Evolutionary conservation across 2,888 invertebrate species (phyloP).

Genomic region (Cheilosia soror): DNA sequence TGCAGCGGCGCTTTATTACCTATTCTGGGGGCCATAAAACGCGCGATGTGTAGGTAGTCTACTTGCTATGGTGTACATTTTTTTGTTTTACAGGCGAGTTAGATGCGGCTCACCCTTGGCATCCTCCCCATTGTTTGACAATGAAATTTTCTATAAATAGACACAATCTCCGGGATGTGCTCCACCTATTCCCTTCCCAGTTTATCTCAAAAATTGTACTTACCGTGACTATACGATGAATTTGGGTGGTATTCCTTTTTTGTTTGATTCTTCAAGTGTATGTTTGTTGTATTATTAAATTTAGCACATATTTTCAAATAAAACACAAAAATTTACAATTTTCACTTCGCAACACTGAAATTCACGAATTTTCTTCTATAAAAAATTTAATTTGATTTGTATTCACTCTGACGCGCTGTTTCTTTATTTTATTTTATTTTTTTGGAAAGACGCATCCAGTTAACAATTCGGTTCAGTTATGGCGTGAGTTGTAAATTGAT

Average conservation of each 20-base stretch:
- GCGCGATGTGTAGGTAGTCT: constrained; percentile 13
- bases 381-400: constrained; percentile 12
- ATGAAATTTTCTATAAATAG: constrained; percentile 63
- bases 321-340: constrained; percentile 18
- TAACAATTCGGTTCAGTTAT: constrained; percentile 5
- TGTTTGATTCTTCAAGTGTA: neutral
- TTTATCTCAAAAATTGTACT: constrained; percentile 32
- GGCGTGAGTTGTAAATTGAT: constrained; percentile 41
- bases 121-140: constrained; percentile 15
- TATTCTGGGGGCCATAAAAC: constrained; percentile 20
- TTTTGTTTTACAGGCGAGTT: neutral
- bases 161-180: constrained; percentile 55
- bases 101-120: neutral
- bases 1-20: constrained; percentile 36
- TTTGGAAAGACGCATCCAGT: constrained; percentile 46
- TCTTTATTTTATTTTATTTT: constrained; percentile 22
- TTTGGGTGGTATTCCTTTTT: constrained; percentile 38
- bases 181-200: constrained; percentile 48
- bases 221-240: constrained; percentile 30
- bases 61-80: neutral
- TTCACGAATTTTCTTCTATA: neutral
- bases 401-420: constrained; percentile 65
- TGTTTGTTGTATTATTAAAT: constrained; percentile 5
- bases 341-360: constrained; percentile 40
- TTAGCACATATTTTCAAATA: constrained; percentile 5